Percentiles rank a stretch among this genome's conserved stretches.
phyloP scores from a whole-genome alignment of 2,888 invertebrate genomes.

The Trimorus sp. region DNA sequence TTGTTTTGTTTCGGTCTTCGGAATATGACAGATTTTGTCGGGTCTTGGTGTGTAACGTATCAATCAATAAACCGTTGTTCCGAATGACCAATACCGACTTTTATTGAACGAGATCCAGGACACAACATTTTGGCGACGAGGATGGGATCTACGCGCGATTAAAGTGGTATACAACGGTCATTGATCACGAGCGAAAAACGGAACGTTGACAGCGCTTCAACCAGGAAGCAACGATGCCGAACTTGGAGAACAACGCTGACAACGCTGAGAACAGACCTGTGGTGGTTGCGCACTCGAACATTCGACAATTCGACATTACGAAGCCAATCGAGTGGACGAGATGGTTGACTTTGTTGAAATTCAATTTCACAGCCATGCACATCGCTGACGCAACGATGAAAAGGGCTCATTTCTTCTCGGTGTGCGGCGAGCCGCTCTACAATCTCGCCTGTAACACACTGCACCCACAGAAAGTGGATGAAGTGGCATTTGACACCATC shows the following conservation, averaged over 20 bases:
- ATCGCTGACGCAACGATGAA: neutral
- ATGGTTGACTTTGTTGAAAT: conserved; percentile 2
- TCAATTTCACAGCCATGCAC: conserved; percentile 13
- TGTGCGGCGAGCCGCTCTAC: conserved; percentile 9
- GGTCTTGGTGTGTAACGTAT: no score
- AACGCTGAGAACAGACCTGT: neutral
- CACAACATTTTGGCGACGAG: conserved; percentile 28
- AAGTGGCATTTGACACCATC: neutral
- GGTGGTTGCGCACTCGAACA: conserved; percentile 1
- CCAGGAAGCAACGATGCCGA: no score
- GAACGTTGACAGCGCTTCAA: no score
- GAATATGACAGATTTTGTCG: no score
- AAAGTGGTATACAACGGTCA: neutral
- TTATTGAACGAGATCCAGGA: neutral
- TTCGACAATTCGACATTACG: neutral
- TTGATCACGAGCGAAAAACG: neutral
- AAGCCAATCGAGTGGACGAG: conserved; percentile 3
- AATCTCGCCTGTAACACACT: conserved; percentile 11
- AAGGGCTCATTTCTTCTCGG: conserved; percentile 15
- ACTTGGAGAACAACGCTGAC: neutral
- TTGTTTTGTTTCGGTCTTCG: no score
- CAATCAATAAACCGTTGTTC: no score
- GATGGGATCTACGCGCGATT: conserved; percentile 4
- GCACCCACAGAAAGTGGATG: conserved; percentile 1
- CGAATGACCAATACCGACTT: no score